Base-by-base conservation (phyloP, 2,113 vertebrate species). In the Dissostichus mawsoni region DNA sequence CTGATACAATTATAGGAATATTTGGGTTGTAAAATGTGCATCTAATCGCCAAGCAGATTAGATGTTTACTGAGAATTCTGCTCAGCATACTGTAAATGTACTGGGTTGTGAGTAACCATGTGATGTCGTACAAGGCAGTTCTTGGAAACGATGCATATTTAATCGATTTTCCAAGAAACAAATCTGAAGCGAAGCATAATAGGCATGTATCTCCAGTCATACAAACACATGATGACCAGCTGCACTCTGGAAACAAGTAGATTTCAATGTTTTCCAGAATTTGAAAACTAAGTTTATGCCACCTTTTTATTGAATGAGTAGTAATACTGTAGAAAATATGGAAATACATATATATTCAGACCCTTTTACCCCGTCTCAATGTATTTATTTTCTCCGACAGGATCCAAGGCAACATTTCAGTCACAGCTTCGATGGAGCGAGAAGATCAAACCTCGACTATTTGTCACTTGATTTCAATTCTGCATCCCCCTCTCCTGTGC, bases 401-500 rank as follows among this genome's bases (percentile, higher is more conserved):
- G 96, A 97, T 5, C 93, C 94, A 66, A 90, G 89, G 82, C 92
- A 93, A 66, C 89, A 85, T 61, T 85, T 85, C 44, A 94, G 93
- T 78, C 86, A 94, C 29, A 90, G 80, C 65, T 94, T 90, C 74
- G 95, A 96, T 41, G 93, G 92, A 76, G 44, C 88, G 11, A 96
- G 95, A 86, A 95, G 93, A 84, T 96, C 94, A 61, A 96, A 96
- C 91, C 95, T 99, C 64, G 98, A 99, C 87, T 99, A 99, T 90
- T 93, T 99, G 90, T 97, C 97, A 5, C 90, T 99, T 92, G 97
- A 98, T 95, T 99, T 99, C 91, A 97, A 99, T 87, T 97, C 97
- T 13, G 94, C 96, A 44, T 97, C 97, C 41, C 96, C 97, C 16
- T 97, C 97, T 45, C 97, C 97, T 83, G 96, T 96, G 36, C 97